These are phyloP conservation scores for Stichodactyla helianthus DNA, from an alignment of 64 coral and sea anemone genomes.

Conservation along the genomic window DNA sequence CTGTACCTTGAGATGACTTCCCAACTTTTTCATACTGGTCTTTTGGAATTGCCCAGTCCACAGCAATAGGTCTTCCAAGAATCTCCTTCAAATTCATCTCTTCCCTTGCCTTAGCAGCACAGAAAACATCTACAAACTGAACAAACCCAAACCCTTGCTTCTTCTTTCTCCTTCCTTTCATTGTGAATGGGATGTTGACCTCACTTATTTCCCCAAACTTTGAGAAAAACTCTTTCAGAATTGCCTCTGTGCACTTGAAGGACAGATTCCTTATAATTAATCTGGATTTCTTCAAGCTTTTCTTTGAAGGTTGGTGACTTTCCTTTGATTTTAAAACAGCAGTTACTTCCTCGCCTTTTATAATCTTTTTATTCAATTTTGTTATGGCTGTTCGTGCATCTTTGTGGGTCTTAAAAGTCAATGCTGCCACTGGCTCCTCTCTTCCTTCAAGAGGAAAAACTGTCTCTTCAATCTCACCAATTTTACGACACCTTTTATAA, in stretches of 20 bases:
- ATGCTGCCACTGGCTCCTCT: conserved; percentile 59
- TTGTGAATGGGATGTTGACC: conserved; percentile 55
- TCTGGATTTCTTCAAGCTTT: conserved; percentile 72
- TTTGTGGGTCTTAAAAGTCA: conserved; percentile 64
- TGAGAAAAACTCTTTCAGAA: conserved; percentile 67
- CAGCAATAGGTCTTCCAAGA: conserved; percentile 69
- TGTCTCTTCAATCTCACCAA: conserved; percentile 64
- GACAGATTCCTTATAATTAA: conserved; percentile 88
- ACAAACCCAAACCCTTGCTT: conserved; percentile 92
- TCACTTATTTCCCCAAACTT: conserved; percentile 63
- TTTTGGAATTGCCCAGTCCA: conserved; percentile 85
- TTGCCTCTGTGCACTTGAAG: conserved; percentile 80
- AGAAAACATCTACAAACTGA: conserved; percentile 75
- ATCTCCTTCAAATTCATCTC: conserved; percentile 85
- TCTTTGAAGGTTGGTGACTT: conserved; percentile 45
- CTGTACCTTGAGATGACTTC: not conserved
- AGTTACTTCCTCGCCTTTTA: conserved; percentile 55
- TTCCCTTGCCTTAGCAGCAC: conserved; percentile 86
- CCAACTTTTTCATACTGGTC: conserved; percentile 36
- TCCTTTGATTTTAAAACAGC: conserved; percentile 71
- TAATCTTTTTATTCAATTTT: conserved; percentile 51
- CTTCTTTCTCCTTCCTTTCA: conserved; percentile 60
- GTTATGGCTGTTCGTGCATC: conserved; percentile 57
- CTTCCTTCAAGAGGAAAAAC: conserved; percentile 62
- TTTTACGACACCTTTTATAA: conserved; percentile 61